Base-by-base conservation (phyloP, 2,797 vertebrate genomes). In the Molossus alvarezi region DNA sequence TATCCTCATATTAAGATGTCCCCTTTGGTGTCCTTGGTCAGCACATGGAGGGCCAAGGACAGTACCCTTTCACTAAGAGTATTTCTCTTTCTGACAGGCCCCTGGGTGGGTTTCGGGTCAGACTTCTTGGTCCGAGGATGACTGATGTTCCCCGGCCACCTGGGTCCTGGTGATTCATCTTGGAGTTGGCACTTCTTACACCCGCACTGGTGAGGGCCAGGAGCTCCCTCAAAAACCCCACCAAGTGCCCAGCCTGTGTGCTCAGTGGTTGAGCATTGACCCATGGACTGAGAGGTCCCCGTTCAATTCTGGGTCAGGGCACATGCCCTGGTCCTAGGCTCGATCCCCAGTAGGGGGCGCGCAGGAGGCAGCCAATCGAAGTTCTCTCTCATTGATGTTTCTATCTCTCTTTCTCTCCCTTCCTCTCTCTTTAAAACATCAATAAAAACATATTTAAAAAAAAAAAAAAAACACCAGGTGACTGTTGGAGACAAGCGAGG, bases 61-160 rank as follows among this genome's bases (percentile, higher is more conserved):
- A 1, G 57, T n/a, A 72, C 53, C 48, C 90, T 96, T 90, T 94
- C 88, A 85, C 93, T 90, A 93, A 94, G 48, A 92, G 90, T 85
- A 85, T 94, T 95, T 95, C 94, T 94, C 41, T 92, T 91, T 96
- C 91, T 94, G 86, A 92, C 83, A 82, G 76, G 76, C 14, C 48
- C 67, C 64, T 0, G 0, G 33, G 80, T 90, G 72, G 65, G 87
- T 90, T 75, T 80, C 2, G 3, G 91, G 80, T 83, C 6, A 2
- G 64, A 67, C 0, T 2, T 60, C 53, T 77, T 48, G 1, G 81
- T 77, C 58, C 13, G 12, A 17, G 1, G 41, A 62, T 92, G 55
- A 85, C 51, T 29, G 79, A 69, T 57, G 29, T 41, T 80, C 23
- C 67, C 55, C 23, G 4, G 10, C 37, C 9, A 14, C 53, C 7